Base-by-base conservation (phyloP, 1,140 invertebrate species). In the Lordiphosa stackelbergi region DNA sequence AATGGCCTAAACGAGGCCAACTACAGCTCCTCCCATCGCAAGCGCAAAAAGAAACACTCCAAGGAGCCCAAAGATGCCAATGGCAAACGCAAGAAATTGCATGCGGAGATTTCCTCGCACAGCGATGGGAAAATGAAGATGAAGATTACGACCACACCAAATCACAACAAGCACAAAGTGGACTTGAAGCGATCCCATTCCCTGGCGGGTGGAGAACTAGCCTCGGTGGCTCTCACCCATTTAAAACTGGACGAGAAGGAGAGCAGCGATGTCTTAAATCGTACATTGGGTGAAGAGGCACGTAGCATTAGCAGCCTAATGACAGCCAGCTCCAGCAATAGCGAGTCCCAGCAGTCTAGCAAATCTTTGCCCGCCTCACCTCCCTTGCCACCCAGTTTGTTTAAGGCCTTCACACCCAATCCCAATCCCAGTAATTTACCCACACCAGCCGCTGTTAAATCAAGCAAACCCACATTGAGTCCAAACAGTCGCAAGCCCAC, bases 41-140 rank as follows among this genome's bases (percentile, higher is more conserved):
- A 88, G 64, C 79, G 86, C 48, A 88, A 88, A 53, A 88, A 88
- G 73, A 87, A 87, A 47, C 86, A 87, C 61, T 86, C 85, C 8
- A 86, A 85, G 69, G 85, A 87, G 41, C 72, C 75, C 0, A 85
- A 86, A 45, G 85, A 88, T 34, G 60, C 83, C 5, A 85, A 85
- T 28, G 71, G 86, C 1, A 87, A 87, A 28, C 64, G 81, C 0
- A 75, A 85, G 52, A 86, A 85, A 37, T 53, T 87, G 34, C 86
- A 87, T 42, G 86, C 85, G 1, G 85, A 87, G 22, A 87, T 87
- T 45, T 77, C 78, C 12, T 87, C 86, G 13, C 83, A 85, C 7
- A 73, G 74, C 5, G 86, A 77, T 4, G 86, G 86, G 3, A 87
- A 87, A 42, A 86, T 87, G 85, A 87, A 87, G 35, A 77, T 87